Evolutionary conservation across 2,113 vertebrate species (phyloP).

Genomic region (Actenoides hombroni): DNA sequence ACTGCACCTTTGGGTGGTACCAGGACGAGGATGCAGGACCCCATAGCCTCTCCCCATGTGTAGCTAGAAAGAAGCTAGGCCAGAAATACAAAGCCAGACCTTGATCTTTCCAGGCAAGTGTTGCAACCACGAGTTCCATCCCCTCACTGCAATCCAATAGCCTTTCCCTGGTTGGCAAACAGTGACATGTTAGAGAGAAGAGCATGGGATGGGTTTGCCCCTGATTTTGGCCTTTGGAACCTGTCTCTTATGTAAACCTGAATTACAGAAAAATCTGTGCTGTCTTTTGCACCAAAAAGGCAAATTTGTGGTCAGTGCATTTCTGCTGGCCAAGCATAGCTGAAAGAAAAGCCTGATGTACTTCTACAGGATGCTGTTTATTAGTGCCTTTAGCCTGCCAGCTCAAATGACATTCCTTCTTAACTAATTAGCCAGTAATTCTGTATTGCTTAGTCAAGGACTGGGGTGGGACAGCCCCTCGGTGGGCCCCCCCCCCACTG

Average conservation of each 20-base stretch:
- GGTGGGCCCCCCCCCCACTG: not conserved
- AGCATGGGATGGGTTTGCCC: not conserved
- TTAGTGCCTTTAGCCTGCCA: not conserved
- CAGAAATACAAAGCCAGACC: not conserved
- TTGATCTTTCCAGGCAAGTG: not conserved
- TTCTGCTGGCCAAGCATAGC: not conserved
- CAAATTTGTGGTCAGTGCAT: not conserved
- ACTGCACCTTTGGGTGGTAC: not conserved
- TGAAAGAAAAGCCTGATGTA: rapidly evolving
- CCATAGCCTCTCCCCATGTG: rapidly evolving
- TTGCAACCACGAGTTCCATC: not conserved
- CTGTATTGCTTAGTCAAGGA: not conserved
- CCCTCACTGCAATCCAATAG: not conserved
- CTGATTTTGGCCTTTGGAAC: not conserved
- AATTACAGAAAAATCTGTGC: not conserved
- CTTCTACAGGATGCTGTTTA: not conserved
- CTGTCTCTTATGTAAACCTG: not conserved
- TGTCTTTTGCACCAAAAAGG: not conserved
- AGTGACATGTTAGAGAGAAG: not conserved
- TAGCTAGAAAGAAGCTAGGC: not conserved
- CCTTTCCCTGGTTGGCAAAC: not conserved
- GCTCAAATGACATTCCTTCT: not conserved
- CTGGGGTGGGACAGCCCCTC: not conserved
- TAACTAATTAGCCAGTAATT: not conserved
- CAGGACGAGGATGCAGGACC: not conserved